Percentiles rank a stretch among this genome's conserved stretches.
Conservation (phyloP, 2,888 invertebrate species). For the Drosophila antonietae region DNA sequence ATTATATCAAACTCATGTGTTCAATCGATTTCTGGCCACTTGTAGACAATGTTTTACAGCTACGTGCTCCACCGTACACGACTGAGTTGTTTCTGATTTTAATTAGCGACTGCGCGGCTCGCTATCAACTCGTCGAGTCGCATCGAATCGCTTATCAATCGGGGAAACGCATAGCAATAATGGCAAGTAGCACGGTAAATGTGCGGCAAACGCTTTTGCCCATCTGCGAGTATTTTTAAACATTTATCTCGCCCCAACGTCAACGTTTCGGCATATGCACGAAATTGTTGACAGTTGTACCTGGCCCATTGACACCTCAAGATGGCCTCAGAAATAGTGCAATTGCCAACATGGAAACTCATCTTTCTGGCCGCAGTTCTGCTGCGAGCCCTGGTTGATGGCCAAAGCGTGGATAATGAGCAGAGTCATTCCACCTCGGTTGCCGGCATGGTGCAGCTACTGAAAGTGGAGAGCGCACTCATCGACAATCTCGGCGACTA, state of each 20-base stretch:
- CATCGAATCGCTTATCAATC: slow-evolving; percentile 51
- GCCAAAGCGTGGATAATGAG: slow-evolving; percentile 40
- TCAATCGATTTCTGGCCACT: background rate
- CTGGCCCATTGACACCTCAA: slow-evolving; percentile 47
- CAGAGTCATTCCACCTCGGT: slow-evolving; percentile 78
- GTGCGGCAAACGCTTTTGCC: slow-evolving; percentile 18
- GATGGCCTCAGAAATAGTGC: slow-evolving; percentile 29
- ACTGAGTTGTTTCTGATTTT: slow-evolving; percentile 17
- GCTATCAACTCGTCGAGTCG: slow-evolving; percentile 47
- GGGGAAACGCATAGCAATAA: slow-evolving; percentile 16
- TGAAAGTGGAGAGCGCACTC: slow-evolving; percentile 66
- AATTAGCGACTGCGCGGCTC: slow-evolving; percentile 52
- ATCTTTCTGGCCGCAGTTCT: slow-evolving; percentile 1
- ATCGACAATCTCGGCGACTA: slow-evolving; percentile 73
- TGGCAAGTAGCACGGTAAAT: slow-evolving; percentile 2
- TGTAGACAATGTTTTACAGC: background rate
- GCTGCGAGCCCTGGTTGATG: slow-evolving; percentile 10
- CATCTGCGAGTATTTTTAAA: slow-evolving; percentile 31
- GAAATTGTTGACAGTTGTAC: slow-evolving; percentile 47
- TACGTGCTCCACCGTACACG: slow-evolving; percentile 1
- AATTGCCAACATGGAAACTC: slow-evolving; percentile 16
- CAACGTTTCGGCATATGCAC: slow-evolving; percentile 31
- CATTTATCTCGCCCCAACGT: slow-evolving; percentile 53
- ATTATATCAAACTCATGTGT: background rate
- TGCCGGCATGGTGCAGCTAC: slow-evolving; percentile 73